Conservation (phyloP, 2,797 vertebrate genomes). For the Mormyrops attenuatus region DNA sequence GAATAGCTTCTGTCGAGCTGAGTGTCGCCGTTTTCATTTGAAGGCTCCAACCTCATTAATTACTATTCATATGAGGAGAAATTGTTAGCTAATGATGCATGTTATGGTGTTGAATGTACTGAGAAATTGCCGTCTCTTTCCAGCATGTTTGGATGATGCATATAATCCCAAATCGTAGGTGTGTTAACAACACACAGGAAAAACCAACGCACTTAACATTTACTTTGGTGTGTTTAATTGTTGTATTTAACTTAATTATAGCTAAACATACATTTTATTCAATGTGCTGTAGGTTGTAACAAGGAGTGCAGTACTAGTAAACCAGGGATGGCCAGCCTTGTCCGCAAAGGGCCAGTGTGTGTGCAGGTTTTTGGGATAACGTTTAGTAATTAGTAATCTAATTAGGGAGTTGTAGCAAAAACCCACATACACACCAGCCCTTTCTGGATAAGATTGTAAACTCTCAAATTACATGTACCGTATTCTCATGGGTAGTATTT, state of each 20-base stretch:
- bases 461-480: not conserved
- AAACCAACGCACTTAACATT: not conserved
- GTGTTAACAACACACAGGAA: not conserved
- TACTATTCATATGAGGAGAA: conserved; percentile 29
- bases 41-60: conserved; percentile 34
- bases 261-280: not conserved
- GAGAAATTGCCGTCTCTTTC: conserved; percentile 20
- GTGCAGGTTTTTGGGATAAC: not conserved
- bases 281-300: not conserved
- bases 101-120: conserved; percentile 29
- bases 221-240: not conserved
- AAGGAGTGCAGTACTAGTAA: not conserved
- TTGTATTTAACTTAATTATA: not conserved
- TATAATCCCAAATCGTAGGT: conserved; percentile 5
- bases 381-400: not conserved
- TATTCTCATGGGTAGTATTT: not conserved
- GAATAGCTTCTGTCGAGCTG: conserved; percentile 25
- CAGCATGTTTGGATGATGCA: conserved; percentile 10
- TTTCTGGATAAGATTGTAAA: not conserved
- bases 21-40: conserved; percentile 25
- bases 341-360: not conserved
- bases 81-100: conserved; percentile 31
- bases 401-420: not conserved
- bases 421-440: not conserved
- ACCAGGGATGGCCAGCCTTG: not conserved